A percentile compares a stretch with the other conserved stretches of the same genome.
These are phyloP conservation scores for Oreochromis tanganicae DNA, from an alignment of 2,113 vertebrate genomes.

Conservation along the genomic window DNA sequence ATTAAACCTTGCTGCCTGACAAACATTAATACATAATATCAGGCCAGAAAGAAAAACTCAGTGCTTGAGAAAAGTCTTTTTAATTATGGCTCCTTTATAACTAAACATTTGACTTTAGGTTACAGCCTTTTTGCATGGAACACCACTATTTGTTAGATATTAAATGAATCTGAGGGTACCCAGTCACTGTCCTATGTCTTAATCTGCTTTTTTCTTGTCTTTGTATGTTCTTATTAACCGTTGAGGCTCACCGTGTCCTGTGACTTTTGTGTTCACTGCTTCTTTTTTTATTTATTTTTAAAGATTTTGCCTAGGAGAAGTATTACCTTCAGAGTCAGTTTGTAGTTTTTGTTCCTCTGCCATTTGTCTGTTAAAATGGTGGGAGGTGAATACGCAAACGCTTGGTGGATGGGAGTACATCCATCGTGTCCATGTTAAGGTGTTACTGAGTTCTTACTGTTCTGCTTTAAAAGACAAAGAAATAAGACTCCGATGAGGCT, in stretches of 20 bases:
- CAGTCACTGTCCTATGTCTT: slow-evolving; percentile 71
- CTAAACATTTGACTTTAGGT: not conserved
- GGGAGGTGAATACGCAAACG: not conserved
- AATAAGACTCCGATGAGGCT: not conserved
- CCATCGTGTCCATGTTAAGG: not conserved
- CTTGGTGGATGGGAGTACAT: not conserved
- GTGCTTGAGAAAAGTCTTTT: not conserved
- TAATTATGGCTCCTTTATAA: not conserved
- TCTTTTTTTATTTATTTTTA: not conserved
- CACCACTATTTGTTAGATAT: not conserved
- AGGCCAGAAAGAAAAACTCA: not conserved
- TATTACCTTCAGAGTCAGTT: not conserved
- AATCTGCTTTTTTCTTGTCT: slow-evolving; percentile 71
- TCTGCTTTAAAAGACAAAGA: not conserved
- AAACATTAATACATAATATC: not conserved
- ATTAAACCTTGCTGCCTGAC: not conserved
- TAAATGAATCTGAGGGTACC: not conserved
- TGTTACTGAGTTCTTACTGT: not conserved
- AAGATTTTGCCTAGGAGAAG: not conserved
- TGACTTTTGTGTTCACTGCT: slow-evolving; percentile 51
- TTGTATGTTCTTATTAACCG: slow-evolving; percentile 60
- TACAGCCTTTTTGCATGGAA: slow-evolving; percentile 11
- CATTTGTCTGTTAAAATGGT: not conserved
- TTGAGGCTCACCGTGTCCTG: slow-evolving; percentile 49
- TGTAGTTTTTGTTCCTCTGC: not conserved